Conservation (phyloP, 2,888 invertebrate species). For the Embidobia sp. region DNA sequence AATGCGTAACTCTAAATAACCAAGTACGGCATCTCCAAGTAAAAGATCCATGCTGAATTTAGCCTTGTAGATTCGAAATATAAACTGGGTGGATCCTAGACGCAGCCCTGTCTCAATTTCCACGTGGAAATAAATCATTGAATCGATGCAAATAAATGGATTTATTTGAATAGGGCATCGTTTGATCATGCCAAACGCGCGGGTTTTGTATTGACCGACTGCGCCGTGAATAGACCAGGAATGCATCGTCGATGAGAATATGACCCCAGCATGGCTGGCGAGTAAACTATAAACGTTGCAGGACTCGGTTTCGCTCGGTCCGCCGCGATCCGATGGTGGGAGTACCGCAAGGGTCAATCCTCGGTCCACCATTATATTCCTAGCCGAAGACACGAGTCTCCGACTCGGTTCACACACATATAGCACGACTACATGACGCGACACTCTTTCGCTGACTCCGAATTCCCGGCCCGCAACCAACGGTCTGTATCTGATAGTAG, state of each 20-base stretch:
- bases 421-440: slow-evolving; percentile 36
- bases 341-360: slow-evolving; percentile 81
- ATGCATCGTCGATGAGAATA: slow-evolving; percentile 78
- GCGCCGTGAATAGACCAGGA: slow-evolving; percentile 56
- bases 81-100: too few relatives aligned
- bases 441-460: slow-evolving; percentile 32
- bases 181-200: slow-evolving; percentile 50
- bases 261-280: slow-evolving; percentile 74
- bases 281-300: slow-evolving; percentile 62
- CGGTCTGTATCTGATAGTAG: slow-evolving; percentile 14
- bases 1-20: too few relatives aligned
- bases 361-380: slow-evolving; percentile 75
- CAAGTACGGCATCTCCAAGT: too few relatives aligned
- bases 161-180: slow-evolving; percentile 47
- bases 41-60: too few relatives aligned
- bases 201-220: slow-evolving; percentile 57
- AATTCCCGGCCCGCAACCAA: slow-evolving; percentile 42
- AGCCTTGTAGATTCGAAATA: too few relatives aligned
- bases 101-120: too few relatives aligned
- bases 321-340: slow-evolving; percentile 72
- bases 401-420: slow-evolving; percentile 55
- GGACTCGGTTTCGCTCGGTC: slow-evolving; percentile 54
- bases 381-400: slow-evolving; percentile 58
- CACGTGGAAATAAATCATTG: slow-evolving; percentile 55
- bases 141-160: slow-evolving; percentile 41